Evolutionary conservation across 2,888 invertebrate genomes (phyloP).

Genomic region (Arge pagana): DNA sequence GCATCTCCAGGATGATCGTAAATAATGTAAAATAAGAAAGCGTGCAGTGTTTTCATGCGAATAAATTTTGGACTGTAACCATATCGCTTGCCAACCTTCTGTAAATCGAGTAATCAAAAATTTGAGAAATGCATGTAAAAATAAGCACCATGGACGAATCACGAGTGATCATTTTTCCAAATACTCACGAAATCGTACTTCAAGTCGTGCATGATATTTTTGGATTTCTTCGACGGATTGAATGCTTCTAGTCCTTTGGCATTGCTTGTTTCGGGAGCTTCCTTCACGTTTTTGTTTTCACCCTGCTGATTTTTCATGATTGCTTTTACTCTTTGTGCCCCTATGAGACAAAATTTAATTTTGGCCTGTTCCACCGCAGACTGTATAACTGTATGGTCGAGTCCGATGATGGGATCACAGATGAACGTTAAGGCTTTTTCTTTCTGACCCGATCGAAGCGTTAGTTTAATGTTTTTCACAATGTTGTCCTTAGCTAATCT

Average conservation of each 20-base stretch:
- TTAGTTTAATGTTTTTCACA: slow-evolving; percentile 62
- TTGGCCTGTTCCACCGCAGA: slow-evolving; percentile 68
- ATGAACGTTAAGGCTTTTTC: slow-evolving; percentile 61
- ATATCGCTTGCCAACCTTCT: slow-evolving; percentile 56
- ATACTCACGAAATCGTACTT: slow-evolving; percentile 25
- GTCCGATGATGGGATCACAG: slow-evolving; percentile 60
- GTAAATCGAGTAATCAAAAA: slow-evolving; percentile 2
- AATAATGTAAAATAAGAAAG: slow-evolving; percentile 72
- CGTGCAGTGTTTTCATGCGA: slow-evolving; percentile 69
- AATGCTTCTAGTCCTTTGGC: slow-evolving; percentile 6
- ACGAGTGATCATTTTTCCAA: too few species aligned
- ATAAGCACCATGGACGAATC: background rate
- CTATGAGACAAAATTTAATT: slow-evolving; percentile 59
- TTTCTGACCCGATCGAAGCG: slow-evolving; percentile 57
- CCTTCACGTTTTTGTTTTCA: slow-evolving; percentile 22
- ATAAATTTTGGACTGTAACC: slow-evolving; percentile 69
- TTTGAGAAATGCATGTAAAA: background rate
- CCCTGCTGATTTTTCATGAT: slow-evolving; percentile 27
- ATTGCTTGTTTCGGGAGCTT: background rate
- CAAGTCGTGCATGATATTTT: background rate
- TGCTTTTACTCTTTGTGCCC: slow-evolving; percentile 29
- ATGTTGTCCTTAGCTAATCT: slow-evolving; percentile 65
- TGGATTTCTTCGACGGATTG: slow-evolving; percentile 1
- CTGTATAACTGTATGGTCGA: slow-evolving; percentile 61
- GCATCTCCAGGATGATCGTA: slow-evolving; percentile 61